Conservation (phyloP, 2,797 vertebrate species). For the Podarcis siculus region DNA sequence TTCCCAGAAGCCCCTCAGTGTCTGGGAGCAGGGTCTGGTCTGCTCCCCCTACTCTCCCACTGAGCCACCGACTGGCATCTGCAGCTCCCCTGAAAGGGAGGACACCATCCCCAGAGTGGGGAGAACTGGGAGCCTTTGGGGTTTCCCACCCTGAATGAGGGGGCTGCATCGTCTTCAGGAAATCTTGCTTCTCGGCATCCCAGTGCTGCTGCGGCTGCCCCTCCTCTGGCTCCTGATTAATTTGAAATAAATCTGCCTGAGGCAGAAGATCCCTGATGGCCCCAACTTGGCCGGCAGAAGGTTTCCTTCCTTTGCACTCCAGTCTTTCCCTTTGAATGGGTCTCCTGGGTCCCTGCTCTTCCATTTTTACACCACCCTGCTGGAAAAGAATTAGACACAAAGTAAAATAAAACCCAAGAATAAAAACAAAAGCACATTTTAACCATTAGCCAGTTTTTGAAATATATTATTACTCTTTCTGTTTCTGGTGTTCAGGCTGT, state of each 20-base stretch:
- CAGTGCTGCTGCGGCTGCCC: background rate
- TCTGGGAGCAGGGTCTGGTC: background rate
- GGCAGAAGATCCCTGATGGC: background rate
- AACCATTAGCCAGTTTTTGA: too few relatives aligned
- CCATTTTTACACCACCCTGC: background rate
- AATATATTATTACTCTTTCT: too few relatives aligned
- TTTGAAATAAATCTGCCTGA: background rate
- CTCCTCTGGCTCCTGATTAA: conserved; percentile 18
- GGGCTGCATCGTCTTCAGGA: background rate
- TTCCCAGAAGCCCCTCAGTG: background rate
- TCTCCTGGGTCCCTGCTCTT: background rate
- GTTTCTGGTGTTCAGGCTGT: too few relatives aligned
- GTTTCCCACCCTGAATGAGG: background rate
- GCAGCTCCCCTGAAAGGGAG: background rate
- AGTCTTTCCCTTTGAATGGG: background rate
- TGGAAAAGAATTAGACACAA: too few relatives aligned
- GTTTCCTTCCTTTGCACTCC: too few relatives aligned
- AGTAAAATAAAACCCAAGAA: too few relatives aligned
- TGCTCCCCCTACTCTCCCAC: background rate
- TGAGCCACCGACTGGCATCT: background rate
- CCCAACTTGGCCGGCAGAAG: background rate
- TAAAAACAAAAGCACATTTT: too few relatives aligned
- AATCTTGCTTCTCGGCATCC: background rate
- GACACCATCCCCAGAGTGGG: background rate
- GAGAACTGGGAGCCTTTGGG: background rate